phyloP scores from a whole-genome alignment of 2,113 vertebrate genomes.

The Phalacrocorax carbo region DNA sequence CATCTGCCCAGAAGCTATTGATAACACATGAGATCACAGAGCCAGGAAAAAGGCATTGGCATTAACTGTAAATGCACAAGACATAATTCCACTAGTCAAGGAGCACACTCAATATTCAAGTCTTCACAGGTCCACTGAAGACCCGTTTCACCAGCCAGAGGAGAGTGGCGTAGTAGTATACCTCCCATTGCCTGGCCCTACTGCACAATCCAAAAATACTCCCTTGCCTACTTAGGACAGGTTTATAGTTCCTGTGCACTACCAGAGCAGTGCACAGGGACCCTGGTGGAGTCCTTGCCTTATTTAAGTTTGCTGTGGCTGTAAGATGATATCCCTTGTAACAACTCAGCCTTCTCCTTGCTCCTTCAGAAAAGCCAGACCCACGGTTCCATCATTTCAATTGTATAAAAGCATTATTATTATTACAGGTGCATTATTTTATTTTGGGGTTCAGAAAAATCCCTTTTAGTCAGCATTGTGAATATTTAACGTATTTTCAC shows the following conservation, averaged over 20 bases:
- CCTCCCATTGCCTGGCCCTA: background rate
- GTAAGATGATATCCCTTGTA: background rate
- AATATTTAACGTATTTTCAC: background rate
- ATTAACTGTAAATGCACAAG: background rate
- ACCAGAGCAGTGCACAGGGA: background rate
- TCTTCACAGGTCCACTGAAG: accelerated
- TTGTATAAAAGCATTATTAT: background rate
- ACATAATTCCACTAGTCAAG: background rate
- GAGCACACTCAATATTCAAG: background rate
- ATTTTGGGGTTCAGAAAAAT: background rate
- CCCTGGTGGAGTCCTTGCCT: background rate
- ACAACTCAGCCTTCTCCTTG: background rate
- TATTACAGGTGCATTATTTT: background rate
- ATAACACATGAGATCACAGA: background rate
- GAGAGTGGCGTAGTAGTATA: background rate
- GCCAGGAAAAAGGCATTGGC: background rate
- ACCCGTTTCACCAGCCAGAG: background rate
- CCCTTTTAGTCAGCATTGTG: background rate
- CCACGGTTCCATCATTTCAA: background rate
- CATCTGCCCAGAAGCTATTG: background rate
- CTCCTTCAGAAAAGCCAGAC: background rate
- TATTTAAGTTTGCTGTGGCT: background rate
- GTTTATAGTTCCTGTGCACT: background rate
- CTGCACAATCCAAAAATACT: background rate
- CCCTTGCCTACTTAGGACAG: background rate